These are phyloP conservation scores for Trichechus manatus DNA, from an alignment of 2,113 vertebrate genomes.

Conservation along the genomic window DNA sequence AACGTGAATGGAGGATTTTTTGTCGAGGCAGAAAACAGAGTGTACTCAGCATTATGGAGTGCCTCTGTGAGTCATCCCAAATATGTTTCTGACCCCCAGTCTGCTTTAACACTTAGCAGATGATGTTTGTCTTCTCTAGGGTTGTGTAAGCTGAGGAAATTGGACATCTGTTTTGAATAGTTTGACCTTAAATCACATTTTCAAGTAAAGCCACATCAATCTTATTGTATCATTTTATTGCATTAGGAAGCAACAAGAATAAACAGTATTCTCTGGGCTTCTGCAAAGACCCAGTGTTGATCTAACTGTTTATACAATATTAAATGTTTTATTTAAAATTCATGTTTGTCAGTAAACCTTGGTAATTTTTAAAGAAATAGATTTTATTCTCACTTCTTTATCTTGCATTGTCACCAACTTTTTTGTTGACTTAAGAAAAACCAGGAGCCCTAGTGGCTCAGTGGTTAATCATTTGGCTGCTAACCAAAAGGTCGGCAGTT, in stretches of 20 bases:
- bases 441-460: too few relatives aligned
- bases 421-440: constrained; percentile 50
- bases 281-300: constrained; percentile 4
- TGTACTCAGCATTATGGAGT: not conserved
- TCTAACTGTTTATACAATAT: constrained; percentile 53
- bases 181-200: constrained; percentile 70
- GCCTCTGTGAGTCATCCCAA: not conserved
- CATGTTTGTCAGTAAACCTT: constrained; percentile 31
- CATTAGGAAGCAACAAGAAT: constrained; percentile 53
- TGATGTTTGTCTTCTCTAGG: constrained; percentile 36
- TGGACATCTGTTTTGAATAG: constrained; percentile 77
- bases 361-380: constrained; percentile 20
- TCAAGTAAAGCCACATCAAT: constrained; percentile 61
- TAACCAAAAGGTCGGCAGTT: too few relatives aligned
- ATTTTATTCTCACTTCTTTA: constrained; percentile 28
- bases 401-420: constrained; percentile 19
- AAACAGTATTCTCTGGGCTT: constrained; percentile 50
- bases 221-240: constrained; percentile 56
- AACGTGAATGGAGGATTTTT: not conserved
- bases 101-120: not conserved
- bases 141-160: constrained; percentile 65
- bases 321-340: constrained; percentile 63
- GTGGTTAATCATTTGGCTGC: too few relatives aligned
- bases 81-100: not conserved
- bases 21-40: not conserved